A percentile compares a stretch with the other conserved stretches of the same genome.
Conservation (phyloP, 2,888 invertebrate species). For the Hypomecis punctinalis region DNA sequence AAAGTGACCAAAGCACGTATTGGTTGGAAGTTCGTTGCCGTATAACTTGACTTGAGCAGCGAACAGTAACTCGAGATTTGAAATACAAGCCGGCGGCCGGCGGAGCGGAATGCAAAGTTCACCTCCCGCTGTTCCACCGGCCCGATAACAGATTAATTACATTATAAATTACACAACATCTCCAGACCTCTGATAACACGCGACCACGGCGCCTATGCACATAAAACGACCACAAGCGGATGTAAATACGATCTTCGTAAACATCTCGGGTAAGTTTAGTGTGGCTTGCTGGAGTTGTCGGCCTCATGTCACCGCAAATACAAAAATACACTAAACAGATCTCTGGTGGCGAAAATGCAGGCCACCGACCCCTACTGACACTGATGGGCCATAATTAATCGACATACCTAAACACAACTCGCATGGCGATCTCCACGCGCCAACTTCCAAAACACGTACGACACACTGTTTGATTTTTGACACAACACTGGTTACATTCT, state of each 20-base stretch:
- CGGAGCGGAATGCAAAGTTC: conserved; percentile 67
- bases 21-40: conserved; percentile 14
- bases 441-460: conserved; percentile 77
- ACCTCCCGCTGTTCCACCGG: conserved; percentile 59
- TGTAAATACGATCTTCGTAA: conserved; percentile 56
- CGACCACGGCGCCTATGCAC: conserved; percentile 64
- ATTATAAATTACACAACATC: conserved; percentile 80
- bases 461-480: conserved; percentile 65
- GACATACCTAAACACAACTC: conserved; percentile 82
- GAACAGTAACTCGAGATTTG: conserved; percentile 37
- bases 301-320: conserved; percentile 58
- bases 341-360: conserved; percentile 70
- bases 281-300: neutral
- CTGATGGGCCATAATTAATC: conserved; percentile 81
- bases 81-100: conserved; percentile 39
- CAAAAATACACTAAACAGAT: conserved; percentile 65
- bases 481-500: conserved; percentile 82
- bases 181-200: conserved; percentile 72
- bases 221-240: conserved; percentile 62
- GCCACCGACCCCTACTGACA: conserved; percentile 73
- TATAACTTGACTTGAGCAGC: conserved; percentile 21
- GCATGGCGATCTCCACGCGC: conserved; percentile 78
- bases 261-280: conserved; percentile 35
- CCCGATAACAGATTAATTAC: conserved; percentile 81
- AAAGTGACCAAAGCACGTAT: neutral